Conservation (phyloP, 2,888 invertebrate species). For the Philonicus albiceps region DNA sequence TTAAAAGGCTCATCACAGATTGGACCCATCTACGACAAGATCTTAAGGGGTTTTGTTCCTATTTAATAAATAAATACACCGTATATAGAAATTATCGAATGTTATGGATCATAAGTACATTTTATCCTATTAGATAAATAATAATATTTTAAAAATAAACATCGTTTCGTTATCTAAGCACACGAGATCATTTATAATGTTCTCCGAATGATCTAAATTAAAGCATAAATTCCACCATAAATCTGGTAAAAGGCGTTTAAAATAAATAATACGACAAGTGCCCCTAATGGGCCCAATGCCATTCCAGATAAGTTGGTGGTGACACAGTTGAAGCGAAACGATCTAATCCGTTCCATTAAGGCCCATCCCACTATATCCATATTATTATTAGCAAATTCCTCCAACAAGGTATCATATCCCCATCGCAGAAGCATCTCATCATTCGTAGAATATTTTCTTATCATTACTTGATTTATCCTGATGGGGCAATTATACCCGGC, state of each 20-base stretch:
- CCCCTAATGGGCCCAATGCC: background rate
- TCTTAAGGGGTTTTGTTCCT: too few relatives aligned
- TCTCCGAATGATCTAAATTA: background rate
- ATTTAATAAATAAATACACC: too few relatives aligned
- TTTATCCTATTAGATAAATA: background rate
- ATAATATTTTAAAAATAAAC: background rate
- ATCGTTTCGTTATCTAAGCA: background rate
- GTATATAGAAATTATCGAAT: too few relatives aligned
- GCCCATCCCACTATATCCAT: conserved; percentile 5
- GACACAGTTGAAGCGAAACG: background rate
- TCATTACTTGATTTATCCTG: conserved; percentile 40
- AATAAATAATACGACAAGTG: background rate
- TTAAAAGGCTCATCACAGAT: too few relatives aligned
- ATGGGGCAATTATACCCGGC: conserved; percentile 31
- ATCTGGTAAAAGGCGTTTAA: background rate
- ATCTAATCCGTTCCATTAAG: conserved; percentile 15
- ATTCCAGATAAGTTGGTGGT: background rate
- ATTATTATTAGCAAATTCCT: conserved; percentile 13
- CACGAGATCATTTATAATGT: background rate
- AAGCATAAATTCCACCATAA: background rate
- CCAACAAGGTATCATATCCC: conserved; percentile 23
- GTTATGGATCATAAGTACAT: too few relatives aligned
- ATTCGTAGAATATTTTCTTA: conserved; percentile 29
- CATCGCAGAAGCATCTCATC: background rate
- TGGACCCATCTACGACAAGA: too few relatives aligned